Conservation (phyloP, 2,113 vertebrate genomes). For the Cairina moschata region DNA sequence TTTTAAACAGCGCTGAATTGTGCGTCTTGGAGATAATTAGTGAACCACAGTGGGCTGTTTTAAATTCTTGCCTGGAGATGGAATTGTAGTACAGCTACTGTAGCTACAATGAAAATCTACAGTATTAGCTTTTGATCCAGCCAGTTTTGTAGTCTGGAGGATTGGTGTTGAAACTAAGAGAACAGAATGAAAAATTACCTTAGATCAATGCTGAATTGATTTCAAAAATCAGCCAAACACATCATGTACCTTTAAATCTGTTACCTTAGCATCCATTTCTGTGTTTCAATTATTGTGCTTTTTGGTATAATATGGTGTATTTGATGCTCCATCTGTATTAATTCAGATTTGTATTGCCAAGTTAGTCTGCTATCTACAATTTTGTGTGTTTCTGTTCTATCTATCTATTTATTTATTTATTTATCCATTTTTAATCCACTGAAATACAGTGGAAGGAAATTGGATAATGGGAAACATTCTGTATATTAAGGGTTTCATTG, state of each 20-base stretch:
- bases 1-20: neutral
- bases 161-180: neutral
- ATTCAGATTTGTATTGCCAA: conserved; percentile 41
- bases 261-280: neutral
- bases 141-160: neutral
- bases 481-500: neutral
- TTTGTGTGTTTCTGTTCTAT: too few species aligned
- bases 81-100: neutral
- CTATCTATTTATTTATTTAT: too few species aligned
- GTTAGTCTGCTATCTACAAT: neutral
- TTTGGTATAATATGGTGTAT: neutral
- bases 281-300: conserved; percentile 25
- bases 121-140: neutral
- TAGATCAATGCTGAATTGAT: neutral
- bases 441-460: conserved; percentile 54
- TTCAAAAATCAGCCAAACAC: neutral
- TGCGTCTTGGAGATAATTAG: neutral
- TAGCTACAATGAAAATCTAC: neutral
- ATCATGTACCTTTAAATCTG: neutral
- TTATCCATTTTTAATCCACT: conserved; percentile 40
- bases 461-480: conserved; percentile 10
- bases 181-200: neutral
- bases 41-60: neutral
- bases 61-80: neutral
- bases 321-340: conserved; percentile 44